phyloP scores from a whole-genome alignment of 2,797 vertebrate genomes.

The Trematomus bernacchii region DNA sequence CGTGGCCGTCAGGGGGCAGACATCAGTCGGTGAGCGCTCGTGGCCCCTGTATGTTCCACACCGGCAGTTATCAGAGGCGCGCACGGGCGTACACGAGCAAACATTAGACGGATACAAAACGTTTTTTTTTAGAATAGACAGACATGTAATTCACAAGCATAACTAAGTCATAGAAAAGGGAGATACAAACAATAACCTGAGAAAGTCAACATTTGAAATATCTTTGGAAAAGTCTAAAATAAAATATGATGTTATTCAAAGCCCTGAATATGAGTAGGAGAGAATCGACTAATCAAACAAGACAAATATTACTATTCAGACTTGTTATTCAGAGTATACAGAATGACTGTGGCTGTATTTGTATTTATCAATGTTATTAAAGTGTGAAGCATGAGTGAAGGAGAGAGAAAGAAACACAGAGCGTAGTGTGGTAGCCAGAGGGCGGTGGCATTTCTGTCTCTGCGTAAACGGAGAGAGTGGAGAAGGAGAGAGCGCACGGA shows the following conservation, averaged over 20 bases:
- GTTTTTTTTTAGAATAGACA: too few relatives aligned
- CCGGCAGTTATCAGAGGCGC: slow-evolving; percentile 31
- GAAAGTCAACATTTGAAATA: background rate
- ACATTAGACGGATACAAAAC: background rate
- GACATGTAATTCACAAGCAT: background rate
- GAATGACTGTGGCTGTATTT: background rate
- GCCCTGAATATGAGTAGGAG: background rate
- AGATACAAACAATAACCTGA: background rate
- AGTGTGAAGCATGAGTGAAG: slow-evolving; percentile 5
- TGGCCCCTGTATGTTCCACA: slow-evolving; percentile 31
- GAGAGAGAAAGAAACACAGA: slow-evolving; percentile 29
- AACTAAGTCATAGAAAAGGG: background rate
- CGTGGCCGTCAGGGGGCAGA: slow-evolving; percentile 79
- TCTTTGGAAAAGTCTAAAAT: background rate
- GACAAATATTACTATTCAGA: too few relatives aligned
- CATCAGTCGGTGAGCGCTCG: slow-evolving; percentile 54
- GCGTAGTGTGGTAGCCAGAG: slow-evolving; percentile 72
- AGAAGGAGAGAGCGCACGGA: slow-evolving; percentile 56
- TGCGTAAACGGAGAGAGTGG: slow-evolving; percentile 73
- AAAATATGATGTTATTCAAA: slow-evolving; percentile 6
- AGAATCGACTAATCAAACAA: background rate
- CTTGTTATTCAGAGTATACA: background rate
- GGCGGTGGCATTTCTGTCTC: slow-evolving; percentile 83
- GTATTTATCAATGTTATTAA: background rate
- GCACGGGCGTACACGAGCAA: slow-evolving; percentile 7